phyloP scores from a whole-genome alignment of 2,888 invertebrate species.

The Eilema sororculum region DNA sequence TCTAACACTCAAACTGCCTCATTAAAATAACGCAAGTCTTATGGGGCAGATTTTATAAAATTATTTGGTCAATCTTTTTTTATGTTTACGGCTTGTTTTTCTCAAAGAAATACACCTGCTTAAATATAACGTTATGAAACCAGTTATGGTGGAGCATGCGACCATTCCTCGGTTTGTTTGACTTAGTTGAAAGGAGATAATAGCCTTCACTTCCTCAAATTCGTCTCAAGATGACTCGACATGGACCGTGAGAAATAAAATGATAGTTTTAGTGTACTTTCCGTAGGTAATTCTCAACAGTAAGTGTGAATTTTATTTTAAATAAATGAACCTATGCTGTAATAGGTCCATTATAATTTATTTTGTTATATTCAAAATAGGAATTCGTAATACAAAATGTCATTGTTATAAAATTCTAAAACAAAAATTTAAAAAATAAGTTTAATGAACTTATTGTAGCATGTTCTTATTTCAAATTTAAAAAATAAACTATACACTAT shows the following conservation, averaged over 20 bases:
- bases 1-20: neutral
- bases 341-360: too few species aligned
- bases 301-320: constrained; percentile 39
- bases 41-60: neutral
- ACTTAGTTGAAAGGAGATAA: constrained; percentile 79
- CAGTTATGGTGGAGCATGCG: constrained; percentile 47
- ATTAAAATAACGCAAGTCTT: neutral
- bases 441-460: constrained; percentile 21
- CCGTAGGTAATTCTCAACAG: constrained; percentile 25
- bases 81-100: constrained; percentile 29
- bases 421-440: neutral
- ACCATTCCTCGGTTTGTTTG: constrained; percentile 69
- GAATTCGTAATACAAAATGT: neutral
- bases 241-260: constrained; percentile 78
- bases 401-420: neutral
- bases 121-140: constrained; percentile 49
- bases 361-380: neutral
- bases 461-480: constrained; percentile 22
- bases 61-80: constrained; percentile 9
- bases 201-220: constrained; percentile 80
- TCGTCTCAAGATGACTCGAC: constrained; percentile 78
- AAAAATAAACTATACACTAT: neutral
- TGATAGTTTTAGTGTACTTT: constrained; percentile 60
- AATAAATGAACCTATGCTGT: neutral
- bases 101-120: constrained; percentile 43